Evolutionary conservation across 2,888 invertebrate species (phyloP).

Genomic region (Timema podura): DNA sequence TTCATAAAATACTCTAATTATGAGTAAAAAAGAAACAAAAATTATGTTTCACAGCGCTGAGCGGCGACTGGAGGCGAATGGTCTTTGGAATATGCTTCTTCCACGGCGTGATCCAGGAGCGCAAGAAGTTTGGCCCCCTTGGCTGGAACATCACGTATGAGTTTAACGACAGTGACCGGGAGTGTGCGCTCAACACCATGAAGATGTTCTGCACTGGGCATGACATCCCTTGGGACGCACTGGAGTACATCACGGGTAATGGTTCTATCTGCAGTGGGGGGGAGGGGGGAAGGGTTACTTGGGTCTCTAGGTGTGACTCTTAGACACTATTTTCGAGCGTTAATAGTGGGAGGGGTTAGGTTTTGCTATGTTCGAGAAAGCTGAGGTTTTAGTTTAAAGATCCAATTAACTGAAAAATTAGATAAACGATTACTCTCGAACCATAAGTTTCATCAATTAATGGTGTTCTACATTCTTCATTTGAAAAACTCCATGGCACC

Average conservation of each 20-base stretch:
- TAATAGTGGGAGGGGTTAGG: too few relatives aligned
- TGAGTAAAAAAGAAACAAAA: slow-evolving; percentile 22
- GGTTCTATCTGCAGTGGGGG: too few relatives aligned
- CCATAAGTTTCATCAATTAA: too few relatives aligned
- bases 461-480: too few relatives aligned
- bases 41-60: slow-evolving; percentile 50
- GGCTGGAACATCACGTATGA: slow-evolving; percentile 95
- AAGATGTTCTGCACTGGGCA: slow-evolving; percentile 69
- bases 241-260: slow-evolving; percentile 78
- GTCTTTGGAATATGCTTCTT: slow-evolving; percentile 85
- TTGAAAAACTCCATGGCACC: too few relatives aligned
- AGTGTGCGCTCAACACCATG: slow-evolving; percentile 81
- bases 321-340: too few relatives aligned
- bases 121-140: slow-evolving; percentile 83
- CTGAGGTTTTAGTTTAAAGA: too few relatives aligned
- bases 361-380: too few relatives aligned
- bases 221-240: slow-evolving; percentile 80
- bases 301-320: too few relatives aligned
- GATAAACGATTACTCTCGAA: too few relatives aligned
- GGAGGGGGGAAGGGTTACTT: too few relatives aligned
- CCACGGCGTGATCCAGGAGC: slow-evolving; percentile 87
- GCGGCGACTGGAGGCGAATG: slow-evolving; percentile 67
- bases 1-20: not conserved
- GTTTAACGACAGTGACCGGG: slow-evolving; percentile 88
- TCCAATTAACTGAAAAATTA: too few relatives aligned